Base-by-base conservation (phyloP, 2,888 invertebrate species). In the Catocala nupta region DNA sequence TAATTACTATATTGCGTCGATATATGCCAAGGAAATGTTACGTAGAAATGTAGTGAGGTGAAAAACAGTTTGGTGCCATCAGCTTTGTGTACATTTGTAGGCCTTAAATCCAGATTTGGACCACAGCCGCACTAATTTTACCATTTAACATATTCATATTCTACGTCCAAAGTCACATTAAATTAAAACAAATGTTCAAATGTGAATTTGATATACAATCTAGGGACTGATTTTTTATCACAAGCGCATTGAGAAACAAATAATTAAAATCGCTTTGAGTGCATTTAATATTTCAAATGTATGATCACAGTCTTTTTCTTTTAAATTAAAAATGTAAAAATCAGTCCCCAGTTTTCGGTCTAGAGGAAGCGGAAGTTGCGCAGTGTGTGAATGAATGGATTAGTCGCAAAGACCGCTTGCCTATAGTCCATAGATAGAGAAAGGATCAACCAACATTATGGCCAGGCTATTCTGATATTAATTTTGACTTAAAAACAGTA, bases 131-230 rank as follows among this genome's bases (percentile, higher is more conserved):
- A 61, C 67, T 66, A 59, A 64, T 63, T 73, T 68, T 65, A 76
- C 73, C 74, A 47, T 62, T 59, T 68, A 55, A 53, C 13, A 63
- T 51, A 63, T 58, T 57, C 54, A 59, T 68, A 58, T 47, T 9
- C 42, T 80, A 77, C 58, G 63, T 70, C 71, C 86, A 89, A 91
- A 89, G 72, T 89, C 92, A 92, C 92, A 93, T 88, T 84, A 83
- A 86, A 83, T 80, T 82, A 84, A 90, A 93, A 93, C 92, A 92
- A 90, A 93, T 92, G 78, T 88, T 83, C 78, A 80, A 86, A 90
- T 91, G 92, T 90, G 91, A 89, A 84, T 89, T 87, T 86, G 88
- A 2, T 8, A 39, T 39, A 39, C 9, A 68, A 61, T 58, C 71
- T 71, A 86, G 85, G 88, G 84, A 85, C 80, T 83, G 88, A 89